Evolutionary conservation across 2,888 invertebrate species (phyloP).

Genomic region (Cabera pusaria): DNA sequence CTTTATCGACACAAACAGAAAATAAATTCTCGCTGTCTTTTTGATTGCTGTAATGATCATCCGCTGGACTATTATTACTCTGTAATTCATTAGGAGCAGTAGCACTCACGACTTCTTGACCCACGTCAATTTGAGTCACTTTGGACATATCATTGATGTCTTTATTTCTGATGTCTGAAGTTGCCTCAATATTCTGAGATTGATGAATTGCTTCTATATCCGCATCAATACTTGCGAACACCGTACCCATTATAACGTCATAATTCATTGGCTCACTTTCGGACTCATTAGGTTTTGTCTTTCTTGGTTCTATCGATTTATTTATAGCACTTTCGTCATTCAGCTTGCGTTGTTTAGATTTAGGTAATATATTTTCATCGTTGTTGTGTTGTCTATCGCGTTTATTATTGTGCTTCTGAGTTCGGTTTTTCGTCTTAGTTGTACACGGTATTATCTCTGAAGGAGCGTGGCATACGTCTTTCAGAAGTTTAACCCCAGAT

Average conservation of each 20-base stretch:
- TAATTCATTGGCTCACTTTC: conserved; percentile 63
- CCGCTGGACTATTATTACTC: conserved; percentile 10
- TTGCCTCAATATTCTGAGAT: conserved; percentile 33
- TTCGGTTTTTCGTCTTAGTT: conserved; percentile 37
- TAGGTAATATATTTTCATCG: conserved; percentile 39
- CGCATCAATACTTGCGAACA: conserved; percentile 70
- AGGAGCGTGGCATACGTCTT: conserved; percentile 43
- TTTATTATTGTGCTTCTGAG: conserved; percentile 50
- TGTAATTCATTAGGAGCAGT: conserved; percentile 3
- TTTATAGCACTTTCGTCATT: conserved; percentile 22
- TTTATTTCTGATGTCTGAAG: conserved; percentile 9
- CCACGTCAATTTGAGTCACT: conserved; percentile 22
- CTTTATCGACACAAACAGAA: conserved; percentile 52
- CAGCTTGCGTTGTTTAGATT: conserved; percentile 54
- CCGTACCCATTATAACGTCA: conserved; percentile 64
- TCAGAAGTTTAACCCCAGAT: conserved; percentile 48
- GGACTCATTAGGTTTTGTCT: conserved; percentile 29
- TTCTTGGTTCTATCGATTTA: conserved; percentile 9
- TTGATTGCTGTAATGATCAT: conserved; percentile 35
- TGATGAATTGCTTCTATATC: conserved; percentile 54
- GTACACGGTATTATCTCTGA: conserved; percentile 64
- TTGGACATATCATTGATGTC: conserved; percentile 14
- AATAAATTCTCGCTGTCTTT: conserved; percentile 71
- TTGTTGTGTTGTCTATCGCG: conserved; percentile 41
- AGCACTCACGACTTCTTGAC: conserved; percentile 25